phyloP scores from a whole-genome alignment of 53 echinoderm and acorn worm genomes.

The Paracentrotus lividus region DNA sequence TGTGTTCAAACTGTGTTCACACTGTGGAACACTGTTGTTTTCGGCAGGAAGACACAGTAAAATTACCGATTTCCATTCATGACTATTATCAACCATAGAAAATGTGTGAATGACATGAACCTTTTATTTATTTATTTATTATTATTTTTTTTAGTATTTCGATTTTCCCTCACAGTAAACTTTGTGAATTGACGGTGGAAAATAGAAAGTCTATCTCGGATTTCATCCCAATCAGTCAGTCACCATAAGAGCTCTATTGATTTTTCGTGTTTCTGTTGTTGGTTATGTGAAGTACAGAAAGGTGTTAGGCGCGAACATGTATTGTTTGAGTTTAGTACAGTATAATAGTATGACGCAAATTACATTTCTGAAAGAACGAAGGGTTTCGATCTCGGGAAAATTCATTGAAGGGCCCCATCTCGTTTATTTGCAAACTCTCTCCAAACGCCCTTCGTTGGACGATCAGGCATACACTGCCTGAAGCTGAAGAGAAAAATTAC shows the following conservation, averaged over 20 bases:
- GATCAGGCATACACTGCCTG: background rate
- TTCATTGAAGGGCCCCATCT: constrained; percentile 1
- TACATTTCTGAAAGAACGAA: background rate
- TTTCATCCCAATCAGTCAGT: background rate
- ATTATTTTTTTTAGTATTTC: too few relatives aligned
- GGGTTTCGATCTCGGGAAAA: background rate
- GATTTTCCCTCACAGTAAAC: too few relatives aligned
- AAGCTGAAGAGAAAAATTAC: background rate
- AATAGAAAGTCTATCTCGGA: background rate
- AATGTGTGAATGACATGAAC: too few relatives aligned
- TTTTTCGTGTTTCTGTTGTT: background rate
- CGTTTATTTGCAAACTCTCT: constrained; percentile 2
- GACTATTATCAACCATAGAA: too few relatives aligned
- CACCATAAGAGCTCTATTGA: constrained; percentile 3
- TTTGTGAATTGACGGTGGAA: too few relatives aligned
- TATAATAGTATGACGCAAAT: background rate
- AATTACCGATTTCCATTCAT: too few relatives aligned
- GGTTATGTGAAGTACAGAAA: background rate
- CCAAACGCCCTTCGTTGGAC: background rate
- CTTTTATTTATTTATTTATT: too few relatives aligned
- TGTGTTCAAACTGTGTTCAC: too few relatives aligned
- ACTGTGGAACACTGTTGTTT: too few relatives aligned
- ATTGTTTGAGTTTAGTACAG: constrained; percentile 12
- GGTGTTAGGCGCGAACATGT: background rate
- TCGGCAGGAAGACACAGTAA: too few relatives aligned